Evolutionary conservation across 1,140 invertebrate species (phyloP).

Genomic region (Mercenaria mercenaria): DNA sequence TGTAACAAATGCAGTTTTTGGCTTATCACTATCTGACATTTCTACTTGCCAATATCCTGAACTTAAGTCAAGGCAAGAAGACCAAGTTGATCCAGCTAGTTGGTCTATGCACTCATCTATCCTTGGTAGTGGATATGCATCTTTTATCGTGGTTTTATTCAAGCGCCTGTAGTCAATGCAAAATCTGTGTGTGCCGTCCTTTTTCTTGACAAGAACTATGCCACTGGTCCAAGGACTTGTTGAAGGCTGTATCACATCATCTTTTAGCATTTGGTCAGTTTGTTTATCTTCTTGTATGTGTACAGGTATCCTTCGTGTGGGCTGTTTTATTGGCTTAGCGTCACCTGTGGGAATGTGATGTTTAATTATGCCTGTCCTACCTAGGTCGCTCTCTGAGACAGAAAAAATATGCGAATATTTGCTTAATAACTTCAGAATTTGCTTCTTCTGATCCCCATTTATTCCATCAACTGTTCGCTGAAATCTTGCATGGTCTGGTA

Average conservation of each 20-base stretch:
- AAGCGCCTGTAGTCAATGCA: neutral
- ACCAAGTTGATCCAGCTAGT: neutral
- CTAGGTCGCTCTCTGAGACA: neutral
- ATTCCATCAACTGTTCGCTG: too few relatives aligned
- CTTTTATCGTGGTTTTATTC: neutral
- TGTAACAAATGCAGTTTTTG: constrained; percentile 79
- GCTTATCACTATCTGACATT: constrained; percentile 77
- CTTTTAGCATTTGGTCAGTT: neutral
- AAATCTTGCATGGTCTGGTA: too few relatives aligned
- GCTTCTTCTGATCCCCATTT: too few relatives aligned
- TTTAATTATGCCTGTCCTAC: neutral
- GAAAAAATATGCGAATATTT: constrained; percentile 43
- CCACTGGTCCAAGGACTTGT: neutral
- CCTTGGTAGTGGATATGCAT: neutral
- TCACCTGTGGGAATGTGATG: neutral
- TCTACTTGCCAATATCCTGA: constrained; percentile 83
- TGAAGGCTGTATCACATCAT: neutral
- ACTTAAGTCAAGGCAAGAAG: neutral
- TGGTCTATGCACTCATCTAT: neutral
- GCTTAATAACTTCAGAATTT: neutral
- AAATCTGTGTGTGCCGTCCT: neutral
- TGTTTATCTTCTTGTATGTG: neutral
- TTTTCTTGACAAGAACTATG: neutral
- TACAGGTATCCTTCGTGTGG: neutral
- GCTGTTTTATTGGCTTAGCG: neutral